Evolutionary conservation across 2,113 vertebrate species (phyloP).

Genomic region (Ciconia maguari): DNA sequence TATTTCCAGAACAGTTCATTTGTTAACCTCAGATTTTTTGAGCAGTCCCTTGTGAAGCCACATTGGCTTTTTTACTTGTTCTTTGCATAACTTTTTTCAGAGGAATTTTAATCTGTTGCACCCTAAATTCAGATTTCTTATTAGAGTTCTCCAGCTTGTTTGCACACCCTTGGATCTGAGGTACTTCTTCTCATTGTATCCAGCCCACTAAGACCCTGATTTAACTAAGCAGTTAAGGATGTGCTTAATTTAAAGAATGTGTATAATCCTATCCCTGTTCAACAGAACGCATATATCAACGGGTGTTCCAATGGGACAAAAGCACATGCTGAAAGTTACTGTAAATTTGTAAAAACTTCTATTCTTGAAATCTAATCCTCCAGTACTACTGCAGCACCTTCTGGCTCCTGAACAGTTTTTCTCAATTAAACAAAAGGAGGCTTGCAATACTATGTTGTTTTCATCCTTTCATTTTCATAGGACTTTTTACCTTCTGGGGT

Average conservation of each 20-base stretch:
- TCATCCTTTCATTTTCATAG: not conserved
- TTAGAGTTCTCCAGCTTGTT: not conserved
- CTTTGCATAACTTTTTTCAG: not conserved
- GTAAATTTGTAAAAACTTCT: not conserved
- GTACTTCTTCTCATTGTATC: not conserved
- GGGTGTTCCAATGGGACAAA: not conserved
- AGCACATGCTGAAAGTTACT: conserved; percentile 1
- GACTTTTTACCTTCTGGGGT: not conserved
- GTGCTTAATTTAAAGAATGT: conserved; percentile 22
- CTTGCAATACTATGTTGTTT: not conserved
- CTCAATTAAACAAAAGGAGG: not conserved
- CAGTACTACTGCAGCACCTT: not conserved
- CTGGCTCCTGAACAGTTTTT: not conserved
- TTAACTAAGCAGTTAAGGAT: conserved; percentile 16
- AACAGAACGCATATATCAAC: not conserved
- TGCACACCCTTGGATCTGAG: not conserved
- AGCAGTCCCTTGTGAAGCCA: conserved; percentile 11
- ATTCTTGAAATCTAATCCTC: not conserved
- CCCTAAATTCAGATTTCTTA: conserved; percentile 6
- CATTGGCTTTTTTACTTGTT: not conserved
- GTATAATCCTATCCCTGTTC: not conserved
- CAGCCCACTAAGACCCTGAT: not conserved
- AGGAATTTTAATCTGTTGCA: conserved; percentile 38
- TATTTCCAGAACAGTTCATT: conserved; percentile 39
- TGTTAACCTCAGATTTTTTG: conserved; percentile 20